Evolutionary conservation across 1,140 invertebrate genomes (phyloP).

Genomic region (Drosophila lacertosa): DNA sequence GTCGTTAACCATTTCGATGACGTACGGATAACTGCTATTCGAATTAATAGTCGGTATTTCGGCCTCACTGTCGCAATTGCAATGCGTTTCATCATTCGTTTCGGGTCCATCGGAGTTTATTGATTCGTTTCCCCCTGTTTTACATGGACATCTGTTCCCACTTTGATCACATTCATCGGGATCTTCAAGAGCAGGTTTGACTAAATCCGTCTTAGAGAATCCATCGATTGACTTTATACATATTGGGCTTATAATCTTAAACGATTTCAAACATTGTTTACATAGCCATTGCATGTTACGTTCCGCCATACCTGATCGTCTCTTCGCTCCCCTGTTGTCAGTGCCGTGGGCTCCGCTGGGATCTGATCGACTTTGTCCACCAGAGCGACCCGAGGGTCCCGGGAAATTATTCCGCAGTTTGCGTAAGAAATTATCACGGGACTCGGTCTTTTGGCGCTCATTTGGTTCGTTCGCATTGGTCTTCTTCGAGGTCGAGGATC

Average conservation of each 20-base stretch:
- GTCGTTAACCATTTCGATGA: slow-evolving; percentile 1
- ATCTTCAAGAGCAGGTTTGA: too few relatives aligned
- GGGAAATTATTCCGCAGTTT: not conserved
- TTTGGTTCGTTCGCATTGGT: not conserved
- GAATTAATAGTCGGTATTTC: not conserved
- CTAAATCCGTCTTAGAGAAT: not conserved
- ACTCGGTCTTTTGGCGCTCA: not conserved
- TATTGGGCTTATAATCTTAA: not conserved
- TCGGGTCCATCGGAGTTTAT: not conserved
- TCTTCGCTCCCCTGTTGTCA: not conserved
- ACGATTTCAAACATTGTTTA: not conserved
- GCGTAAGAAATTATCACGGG: slow-evolving; percentile 10
- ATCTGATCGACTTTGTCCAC: slow-evolving; percentile 6
- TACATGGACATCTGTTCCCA: too few relatives aligned
- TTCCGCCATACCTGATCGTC: not conserved
- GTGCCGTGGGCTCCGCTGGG: not conserved
- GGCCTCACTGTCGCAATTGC: not conserved
- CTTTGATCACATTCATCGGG: not conserved
- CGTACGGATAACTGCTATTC: slow-evolving; percentile 2
- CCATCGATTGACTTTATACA: not conserved
- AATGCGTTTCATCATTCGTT: not conserved
- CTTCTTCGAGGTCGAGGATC: not conserved
- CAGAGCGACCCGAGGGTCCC: not conserved
- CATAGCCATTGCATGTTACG: not conserved
- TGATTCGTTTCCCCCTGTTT: too few relatives aligned